phyloP scores from a whole-genome alignment of 2,888 invertebrate genomes.

The Synanthedon formicaeformis region DNA sequence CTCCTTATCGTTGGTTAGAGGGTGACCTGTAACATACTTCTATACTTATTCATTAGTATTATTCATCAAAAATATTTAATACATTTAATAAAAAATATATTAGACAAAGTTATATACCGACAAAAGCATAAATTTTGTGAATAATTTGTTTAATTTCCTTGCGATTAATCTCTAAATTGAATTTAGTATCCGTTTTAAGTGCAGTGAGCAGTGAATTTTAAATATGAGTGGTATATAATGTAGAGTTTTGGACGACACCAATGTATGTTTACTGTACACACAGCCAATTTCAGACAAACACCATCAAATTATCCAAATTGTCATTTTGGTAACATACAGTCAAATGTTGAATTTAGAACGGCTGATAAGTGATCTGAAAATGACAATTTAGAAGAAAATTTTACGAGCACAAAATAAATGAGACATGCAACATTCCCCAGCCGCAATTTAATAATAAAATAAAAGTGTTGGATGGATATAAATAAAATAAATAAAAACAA shows the following conservation, averaged over 20 bases:
- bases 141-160: background rate
- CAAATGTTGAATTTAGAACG: background rate
- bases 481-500: conserved; percentile 36
- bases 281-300: conserved; percentile 27
- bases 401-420: conserved; percentile 26
- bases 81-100: background rate
- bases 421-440: conserved; percentile 69
- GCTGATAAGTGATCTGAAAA: conserved; percentile 13
- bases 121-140: too few species aligned
- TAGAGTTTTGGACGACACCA: background rate
- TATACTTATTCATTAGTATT: conserved; percentile 5
- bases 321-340: conserved; percentile 10
- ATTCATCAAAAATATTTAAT: background rate
- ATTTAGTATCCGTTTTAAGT: background rate
- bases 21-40: conserved; percentile 52
- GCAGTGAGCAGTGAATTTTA: background rate
- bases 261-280: conserved; percentile 4
- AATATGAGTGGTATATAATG: background rate
- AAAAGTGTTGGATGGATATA: conserved; percentile 62
- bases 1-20: conserved; percentile 35
- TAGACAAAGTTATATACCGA: too few species aligned
- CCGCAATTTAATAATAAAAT: conserved; percentile 56
- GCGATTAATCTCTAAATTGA: background rate
- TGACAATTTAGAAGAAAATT: conserved; percentile 26
- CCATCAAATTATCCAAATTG: conserved; percentile 12